Evolutionary conservation across 2,113 vertebrate species (phyloP), one percentile per base, ranked within the genome.

Genomic region (Ammodytes dubius): DNA sequence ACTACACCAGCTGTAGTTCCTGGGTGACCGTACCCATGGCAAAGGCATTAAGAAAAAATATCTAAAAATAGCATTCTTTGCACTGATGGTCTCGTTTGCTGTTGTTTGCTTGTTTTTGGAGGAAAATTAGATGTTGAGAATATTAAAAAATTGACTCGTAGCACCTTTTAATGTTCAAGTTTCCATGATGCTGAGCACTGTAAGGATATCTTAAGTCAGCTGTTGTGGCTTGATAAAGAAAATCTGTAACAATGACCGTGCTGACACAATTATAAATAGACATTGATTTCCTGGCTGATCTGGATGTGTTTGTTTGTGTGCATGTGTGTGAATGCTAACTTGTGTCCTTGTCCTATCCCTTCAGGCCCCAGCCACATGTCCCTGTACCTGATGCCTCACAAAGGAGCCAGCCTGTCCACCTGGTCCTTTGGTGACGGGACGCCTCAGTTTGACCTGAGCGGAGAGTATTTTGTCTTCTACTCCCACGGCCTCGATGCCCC

Each of bases 341-440:
- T 57, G 40, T 40, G 27, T 49, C 19, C 9, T 27, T 6, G 4
- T 45, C 50, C 42, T 49, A 39, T 74, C 5, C 6, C 2, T 56
- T 3, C 85, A 99, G 98, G 98, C 52, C 98, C 98, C 12, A 97
- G 96, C 82, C 98, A 99, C 90, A 98, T 99, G 96, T 98, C 97
- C 5, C 82, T 99, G 7, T 99, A 98, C 2, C 58, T 97, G 78
- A 95, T 95, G 82, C 95, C 96, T 9, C 96, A 88, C 17, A 49
- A 81, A 45, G 96, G 97, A 0, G 90, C 96, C 0, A 84, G 86
- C 3, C 94, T 99, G 19, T 95, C 95, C 66, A 90, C 93, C 58
- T 99, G 97, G 97, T 99, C 98, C 54, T 96, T 99, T 0, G 97
- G 97, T 1, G 95, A 97, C 4, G 97, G 97, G 8, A 91, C 59